Evolutionary conservation across 2,888 invertebrate species (phyloP), one percentile per base, ranked within the genome.

Genomic region (Lycocerus yunnanus): DNA sequence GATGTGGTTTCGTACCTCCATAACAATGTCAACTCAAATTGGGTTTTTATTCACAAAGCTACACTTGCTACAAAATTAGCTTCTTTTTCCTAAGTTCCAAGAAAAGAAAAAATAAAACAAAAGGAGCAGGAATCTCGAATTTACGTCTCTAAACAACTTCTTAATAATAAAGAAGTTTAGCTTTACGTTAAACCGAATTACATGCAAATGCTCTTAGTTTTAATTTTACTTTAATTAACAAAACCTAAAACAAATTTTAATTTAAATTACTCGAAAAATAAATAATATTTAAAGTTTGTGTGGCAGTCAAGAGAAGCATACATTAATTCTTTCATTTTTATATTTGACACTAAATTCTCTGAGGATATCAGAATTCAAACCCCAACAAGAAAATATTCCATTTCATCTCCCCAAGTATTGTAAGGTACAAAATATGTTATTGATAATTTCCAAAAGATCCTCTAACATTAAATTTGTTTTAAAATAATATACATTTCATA

Each of bases 11-110:
- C 70, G 75, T 74, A 76, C 76, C 69, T 74, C 77, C 77, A 77
- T 77, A 77, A 78, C 77, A 68, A 70, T 76, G 76, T 77, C 77
- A 74, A 77, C 66, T 75, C 70, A 58, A 77, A 77, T 78, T 73
- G 76, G 68, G 71, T 77, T 77, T 78, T 77, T 77, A 78, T 78
- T 74, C 76, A 70, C 27, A 72, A 69, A 68, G 71, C 74, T 66
- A 71, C 77, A 76, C 67, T 74, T 74, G 72, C 70, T 77, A 58
- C 67, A 75, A 72, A 72, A 72, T 75, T 75, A 69, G 71, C 21
- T 21, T 66, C 15, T 63, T 61, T 75, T 74, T 69, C 66, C 15
- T 14, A 27, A 20, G 24, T 63, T 63, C n/a, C 20, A 18, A 15
- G 58, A 58, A 43, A 58, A 13, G 18, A 15, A 18, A 59, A 71